Base-by-base conservation (phyloP, 1,140 invertebrate species). In the Drusus annulatus region DNA sequence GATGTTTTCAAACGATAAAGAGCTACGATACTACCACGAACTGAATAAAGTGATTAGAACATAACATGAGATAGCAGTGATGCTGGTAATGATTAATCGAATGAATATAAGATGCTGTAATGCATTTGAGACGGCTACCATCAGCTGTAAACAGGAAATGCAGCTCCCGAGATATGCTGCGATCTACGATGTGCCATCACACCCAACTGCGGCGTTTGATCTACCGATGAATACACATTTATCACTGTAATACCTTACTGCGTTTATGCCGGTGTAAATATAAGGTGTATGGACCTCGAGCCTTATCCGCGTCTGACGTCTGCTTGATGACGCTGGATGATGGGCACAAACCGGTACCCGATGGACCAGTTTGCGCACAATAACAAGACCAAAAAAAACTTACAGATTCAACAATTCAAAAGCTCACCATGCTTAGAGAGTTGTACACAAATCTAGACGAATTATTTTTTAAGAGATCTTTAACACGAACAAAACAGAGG, bases 391-490 rank as follows among this genome's bases (percentile, higher is more conserved):
- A 63, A 63, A 63, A 63, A 28, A 25, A n/a, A n/a, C n/a, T 28
- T 28, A 28, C 25, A 28, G 25, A 63, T 25, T 45, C 62, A 28
- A 5, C 28, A 65, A 16, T 16, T 31, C n/a, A 45, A 51, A n/a
- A 52, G 19, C 68, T 71, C 23, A 71, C 68, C 68, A 71, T 71
- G 68, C 17, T 51, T 25, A 71, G 8, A 19, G 68, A 71, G 45
- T 21, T 19, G 19, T 52, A 71, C 17, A 50, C 65, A 45, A n/a
- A 69, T 65, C 62, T 16, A 28, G 28, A 15, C 15, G 25, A 21
- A 25, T 31, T 28, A 65, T 65, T 3, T 16, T n/a, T 68, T 36
- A 19, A 15, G 36, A 60, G 58, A 23, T 25, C 36, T 5, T 45
- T 45, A 13, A 45, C 36, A 45, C 36, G 1, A 45, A 45, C 36